Conservation (phyloP, 1,140 invertebrate genomes). For the Hylaeus volcanicus region DNA sequence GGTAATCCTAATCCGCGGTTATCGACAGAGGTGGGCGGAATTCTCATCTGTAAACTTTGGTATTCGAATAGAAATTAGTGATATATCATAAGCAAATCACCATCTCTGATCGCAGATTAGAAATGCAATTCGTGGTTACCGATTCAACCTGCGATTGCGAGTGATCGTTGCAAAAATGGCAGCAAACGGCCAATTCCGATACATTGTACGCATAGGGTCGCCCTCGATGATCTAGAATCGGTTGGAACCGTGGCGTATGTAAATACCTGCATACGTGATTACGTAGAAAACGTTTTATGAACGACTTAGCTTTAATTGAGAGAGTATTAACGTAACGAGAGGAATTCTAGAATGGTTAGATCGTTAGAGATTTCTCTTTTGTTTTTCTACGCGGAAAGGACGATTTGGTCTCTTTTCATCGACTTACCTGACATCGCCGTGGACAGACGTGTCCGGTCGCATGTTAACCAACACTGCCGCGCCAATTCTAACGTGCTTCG, state of each 20-base stretch:
- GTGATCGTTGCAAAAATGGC: too few species aligned
- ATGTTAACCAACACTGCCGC: slow-evolving; percentile 64
- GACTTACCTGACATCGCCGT: slow-evolving; percentile 14
- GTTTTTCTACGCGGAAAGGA: not conserved
- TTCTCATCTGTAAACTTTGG: too few species aligned
- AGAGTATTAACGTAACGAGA: not conserved
- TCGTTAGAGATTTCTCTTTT: slow-evolving; percentile 3
- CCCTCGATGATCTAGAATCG: not conserved
- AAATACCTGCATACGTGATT: not conserved
- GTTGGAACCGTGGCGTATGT: not conserved
- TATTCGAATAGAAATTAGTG: too few species aligned
- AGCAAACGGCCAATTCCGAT: too few species aligned
- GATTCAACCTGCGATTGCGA: too few species aligned
- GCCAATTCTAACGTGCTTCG: slow-evolving; percentile 57
- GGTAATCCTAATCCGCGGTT: too few species aligned
- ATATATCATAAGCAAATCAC: too few species aligned
- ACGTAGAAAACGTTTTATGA: too few species aligned
- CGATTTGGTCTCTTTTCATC: slow-evolving; percentile 17
- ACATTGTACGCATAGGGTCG: not conserved
- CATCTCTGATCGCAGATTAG: too few species aligned
- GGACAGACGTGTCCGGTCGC: slow-evolving; percentile 35
- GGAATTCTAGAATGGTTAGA: not conserved
- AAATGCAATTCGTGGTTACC: too few species aligned
- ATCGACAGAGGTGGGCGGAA: too few species aligned
- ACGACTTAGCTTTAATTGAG: not conserved